Conservation (phyloP, 1,140 invertebrate genomes). For the Leptinotarsa texana region DNA sequence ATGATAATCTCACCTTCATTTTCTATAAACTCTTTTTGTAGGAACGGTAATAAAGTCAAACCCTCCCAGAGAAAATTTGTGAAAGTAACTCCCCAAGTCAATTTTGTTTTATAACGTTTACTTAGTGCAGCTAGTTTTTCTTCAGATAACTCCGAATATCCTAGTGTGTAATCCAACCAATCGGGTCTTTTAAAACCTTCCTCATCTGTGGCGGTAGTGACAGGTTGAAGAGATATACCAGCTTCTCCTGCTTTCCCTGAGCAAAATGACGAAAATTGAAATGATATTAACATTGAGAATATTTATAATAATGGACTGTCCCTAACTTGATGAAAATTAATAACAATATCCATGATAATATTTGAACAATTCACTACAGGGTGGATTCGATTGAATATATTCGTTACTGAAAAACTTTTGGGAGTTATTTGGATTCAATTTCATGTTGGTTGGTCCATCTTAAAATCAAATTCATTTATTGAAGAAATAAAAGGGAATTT, state of each 20-base stretch:
- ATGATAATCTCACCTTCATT: conserved; percentile 60
- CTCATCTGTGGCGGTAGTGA: conserved; percentile 62
- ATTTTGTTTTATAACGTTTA: conserved; percentile 56
- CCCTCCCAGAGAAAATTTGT: conserved; percentile 67
- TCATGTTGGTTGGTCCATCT: too few relatives aligned
- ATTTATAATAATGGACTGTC: too few relatives aligned
- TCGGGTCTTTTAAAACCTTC: conserved; percentile 43
- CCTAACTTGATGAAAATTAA: too few relatives aligned
- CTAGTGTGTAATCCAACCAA: conserved; percentile 65
- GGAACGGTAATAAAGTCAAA: conserved; percentile 62
- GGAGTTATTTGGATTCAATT: too few relatives aligned
- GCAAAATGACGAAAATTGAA: conserved; percentile 41
- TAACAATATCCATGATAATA: too few relatives aligned
- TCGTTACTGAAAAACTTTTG: too few relatives aligned
- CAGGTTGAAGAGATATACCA: conserved; percentile 65
- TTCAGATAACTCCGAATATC: conserved; percentile 58
- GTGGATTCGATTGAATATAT: too few relatives aligned
- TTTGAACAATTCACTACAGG: too few relatives aligned
- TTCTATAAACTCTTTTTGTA: conserved; percentile 63
- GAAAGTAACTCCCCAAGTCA: conserved; percentile 65
- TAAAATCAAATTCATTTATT: too few relatives aligned
- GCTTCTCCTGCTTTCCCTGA: conserved; percentile 55
- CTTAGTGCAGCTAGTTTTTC: conserved; percentile 60
- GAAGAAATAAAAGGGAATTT: too few relatives aligned
- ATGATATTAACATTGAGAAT: too few relatives aligned